phyloP scores from a whole-genome alignment of 1,140 invertebrate species.

The Ladona fulva region DNA sequence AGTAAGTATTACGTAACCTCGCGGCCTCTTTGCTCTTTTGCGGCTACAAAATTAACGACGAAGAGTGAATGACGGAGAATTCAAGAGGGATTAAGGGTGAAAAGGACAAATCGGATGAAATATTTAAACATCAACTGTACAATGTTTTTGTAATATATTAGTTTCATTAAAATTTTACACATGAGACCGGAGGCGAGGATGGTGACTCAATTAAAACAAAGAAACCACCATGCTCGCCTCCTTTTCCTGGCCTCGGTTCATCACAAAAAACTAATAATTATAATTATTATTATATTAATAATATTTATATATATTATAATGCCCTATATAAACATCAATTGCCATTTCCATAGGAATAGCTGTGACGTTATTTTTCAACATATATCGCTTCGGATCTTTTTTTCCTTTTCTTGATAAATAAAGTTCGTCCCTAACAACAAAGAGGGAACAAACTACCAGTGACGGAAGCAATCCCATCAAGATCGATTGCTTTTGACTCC shows the following conservation, averaged over 20 bases:
- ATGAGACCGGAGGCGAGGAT: neutral
- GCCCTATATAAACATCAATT: constrained; percentile 2
- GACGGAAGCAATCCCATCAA: too few species aligned
- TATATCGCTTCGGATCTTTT: neutral
- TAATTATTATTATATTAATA: constrained; percentile 10
- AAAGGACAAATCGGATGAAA: neutral
- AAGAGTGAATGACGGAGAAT: neutral
- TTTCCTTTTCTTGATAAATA: neutral
- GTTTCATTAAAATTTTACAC: constrained; percentile 10
- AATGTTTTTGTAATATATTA: neutral
- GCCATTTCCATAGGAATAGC: neutral
- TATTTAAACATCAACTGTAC: neutral
- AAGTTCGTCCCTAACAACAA: neutral
- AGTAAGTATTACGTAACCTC: too few species aligned
- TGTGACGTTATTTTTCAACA: neutral
- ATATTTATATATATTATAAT: constrained; percentile 3
- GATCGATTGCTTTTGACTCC: too few species aligned
- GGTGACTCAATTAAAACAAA: neutral
- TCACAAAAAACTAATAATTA: constrained; percentile 1
- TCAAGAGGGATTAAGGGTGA: neutral
- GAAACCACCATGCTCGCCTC: neutral
- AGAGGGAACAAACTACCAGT: too few species aligned
- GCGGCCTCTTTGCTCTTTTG: too few species aligned
- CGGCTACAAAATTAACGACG: too few species aligned
- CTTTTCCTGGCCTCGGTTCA: neutral